Conservation (phyloP, 2,797 vertebrate species). For the Acanthurus lineatus region DNA sequence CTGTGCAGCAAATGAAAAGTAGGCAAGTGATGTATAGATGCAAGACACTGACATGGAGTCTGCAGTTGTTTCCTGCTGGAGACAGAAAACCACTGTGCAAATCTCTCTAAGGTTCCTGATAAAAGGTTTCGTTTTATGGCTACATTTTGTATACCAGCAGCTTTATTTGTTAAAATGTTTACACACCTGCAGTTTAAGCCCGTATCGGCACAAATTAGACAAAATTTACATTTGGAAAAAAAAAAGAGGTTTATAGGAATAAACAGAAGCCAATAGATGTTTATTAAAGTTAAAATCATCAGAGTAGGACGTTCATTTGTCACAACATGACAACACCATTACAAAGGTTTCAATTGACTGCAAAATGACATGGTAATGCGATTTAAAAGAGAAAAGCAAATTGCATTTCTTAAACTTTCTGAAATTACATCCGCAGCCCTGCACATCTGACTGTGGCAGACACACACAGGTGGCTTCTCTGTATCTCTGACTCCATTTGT, state of each 20-base stretch:
- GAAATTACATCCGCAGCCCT: conserved; percentile 40
- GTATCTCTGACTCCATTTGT: conserved; percentile 47
- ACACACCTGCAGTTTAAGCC: neutral
- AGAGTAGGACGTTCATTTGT: conserved; percentile 5
- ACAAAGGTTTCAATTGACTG: conserved; percentile 24
- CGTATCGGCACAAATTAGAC: conserved; percentile 18
- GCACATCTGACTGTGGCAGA: conserved; percentile 65
- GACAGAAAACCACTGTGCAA: conserved; percentile 24
- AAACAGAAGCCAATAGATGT: neutral
- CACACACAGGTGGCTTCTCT: conserved; percentile 59
- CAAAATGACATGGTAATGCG: conserved; percentile 9
- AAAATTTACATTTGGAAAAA: neutral
- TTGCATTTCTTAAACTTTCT: conserved; percentile 39
- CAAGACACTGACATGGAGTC: conserved; percentile 31
- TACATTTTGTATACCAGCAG: conserved; percentile 18
- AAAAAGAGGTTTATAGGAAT: conserved; percentile 14
- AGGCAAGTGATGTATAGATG: conserved; percentile 47
- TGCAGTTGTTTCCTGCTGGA: conserved; percentile 4
- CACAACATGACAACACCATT: conserved; percentile 27
- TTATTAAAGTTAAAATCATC: conserved; percentile 18
- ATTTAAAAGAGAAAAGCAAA: conserved; percentile 25
- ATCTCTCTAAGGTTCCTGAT: conserved; percentile 24
- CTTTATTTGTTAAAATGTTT: neutral
- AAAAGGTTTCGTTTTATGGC: neutral
- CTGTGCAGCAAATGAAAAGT: conserved; percentile 52